These are phyloP conservation scores for Monomorium pharaonis DNA, from an alignment of 1,140 invertebrate species.

Conservation along the genomic window DNA sequence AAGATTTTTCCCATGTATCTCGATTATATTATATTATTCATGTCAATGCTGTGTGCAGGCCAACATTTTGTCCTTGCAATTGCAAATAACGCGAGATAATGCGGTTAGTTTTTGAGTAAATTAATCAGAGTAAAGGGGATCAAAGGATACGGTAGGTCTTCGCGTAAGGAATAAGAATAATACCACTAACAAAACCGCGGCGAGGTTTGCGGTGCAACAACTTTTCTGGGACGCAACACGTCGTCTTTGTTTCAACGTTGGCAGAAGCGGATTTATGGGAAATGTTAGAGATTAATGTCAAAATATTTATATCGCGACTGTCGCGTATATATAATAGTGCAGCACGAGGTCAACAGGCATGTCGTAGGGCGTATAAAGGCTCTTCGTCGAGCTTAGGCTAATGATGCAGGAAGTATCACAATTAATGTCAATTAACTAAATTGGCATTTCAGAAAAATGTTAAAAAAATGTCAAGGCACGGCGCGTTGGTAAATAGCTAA, in stretches of 20 bases:
- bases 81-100: neutral
- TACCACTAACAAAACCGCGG: neutral
- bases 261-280: constrained; percentile 12
- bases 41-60: too few species aligned
- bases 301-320: constrained; percentile 47
- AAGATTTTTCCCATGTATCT: too few species aligned
- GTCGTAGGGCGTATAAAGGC: constrained; percentile 24
- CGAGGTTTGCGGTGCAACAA: neutral
- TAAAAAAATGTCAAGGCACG: constrained; percentile 11
- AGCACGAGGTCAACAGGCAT: constrained; percentile 16
- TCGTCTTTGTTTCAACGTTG: neutral
- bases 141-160: neutral
- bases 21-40: too few species aligned
- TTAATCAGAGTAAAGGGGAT: neutral
- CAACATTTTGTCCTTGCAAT: neutral
- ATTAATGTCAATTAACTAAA: constrained; percentile 34
- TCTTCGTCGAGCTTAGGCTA: neutral
- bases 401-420: neutral
- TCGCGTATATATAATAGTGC: constrained; percentile 15
- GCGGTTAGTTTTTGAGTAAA: neutral
- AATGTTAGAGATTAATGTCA: constrained; percentile 55
- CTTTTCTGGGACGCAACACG: neutral
- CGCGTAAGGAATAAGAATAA: constrained; percentile 1
- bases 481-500: neutral
- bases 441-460: constrained; percentile 28